Conservation (phyloP, 2,113 vertebrate genomes). For the Oriolus oriolus region DNA sequence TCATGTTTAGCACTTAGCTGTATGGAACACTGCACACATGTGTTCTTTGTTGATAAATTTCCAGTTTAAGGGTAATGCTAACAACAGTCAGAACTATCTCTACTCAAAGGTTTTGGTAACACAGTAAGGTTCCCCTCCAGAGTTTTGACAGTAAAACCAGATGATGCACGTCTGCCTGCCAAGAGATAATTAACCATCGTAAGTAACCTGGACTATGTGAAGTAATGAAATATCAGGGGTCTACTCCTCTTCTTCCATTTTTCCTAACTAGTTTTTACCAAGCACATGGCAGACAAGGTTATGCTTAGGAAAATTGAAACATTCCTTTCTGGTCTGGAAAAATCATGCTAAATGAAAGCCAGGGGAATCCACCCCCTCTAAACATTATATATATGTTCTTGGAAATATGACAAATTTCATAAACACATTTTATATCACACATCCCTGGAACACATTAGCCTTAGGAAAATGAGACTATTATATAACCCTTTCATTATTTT, state of each 20-base stretch:
- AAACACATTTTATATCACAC: constrained; percentile 25
- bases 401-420: constrained; percentile 48
- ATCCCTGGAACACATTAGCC: constrained; percentile 19
- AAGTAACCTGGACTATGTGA: not conserved
- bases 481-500: constrained; percentile 35
- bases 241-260: not conserved
- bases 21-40: not conserved
- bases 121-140: not conserved
- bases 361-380: constrained; percentile 36
- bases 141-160: not conserved
- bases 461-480: constrained; percentile 19
- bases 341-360: constrained; percentile 33
- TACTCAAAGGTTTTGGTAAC: not conserved
- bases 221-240: not conserved
- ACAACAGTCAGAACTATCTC: not conserved
- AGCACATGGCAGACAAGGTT: not conserved
- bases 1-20: not conserved
- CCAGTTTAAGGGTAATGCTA: not conserved
- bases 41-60: not conserved
- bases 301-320: not conserved
- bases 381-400: constrained; percentile 33
- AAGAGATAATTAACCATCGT: not conserved
- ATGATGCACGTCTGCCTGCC: not conserved
- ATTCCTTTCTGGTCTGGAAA: constrained; percentile 43
- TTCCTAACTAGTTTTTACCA: not conserved